phyloP scores from a whole-genome alignment of 2,797 vertebrate genomes.

The Anabacerthia variegaticeps region DNA sequence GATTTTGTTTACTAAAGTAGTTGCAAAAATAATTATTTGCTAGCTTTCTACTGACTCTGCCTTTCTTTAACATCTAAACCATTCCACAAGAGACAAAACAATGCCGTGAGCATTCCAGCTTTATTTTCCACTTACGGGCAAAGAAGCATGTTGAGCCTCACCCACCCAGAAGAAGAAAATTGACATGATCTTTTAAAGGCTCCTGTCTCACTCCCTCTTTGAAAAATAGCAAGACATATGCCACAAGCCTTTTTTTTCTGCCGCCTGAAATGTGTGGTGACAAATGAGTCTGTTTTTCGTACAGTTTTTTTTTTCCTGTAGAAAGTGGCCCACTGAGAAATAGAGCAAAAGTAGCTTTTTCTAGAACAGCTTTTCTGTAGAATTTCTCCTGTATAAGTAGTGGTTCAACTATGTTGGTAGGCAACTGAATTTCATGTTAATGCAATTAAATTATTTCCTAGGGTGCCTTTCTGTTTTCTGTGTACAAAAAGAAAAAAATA shows the following conservation, averaged over 20 bases:
- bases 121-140: background rate
- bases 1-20: background rate
- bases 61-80: background rate
- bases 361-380: background rate
- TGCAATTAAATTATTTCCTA: background rate
- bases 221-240: constrained; percentile 33
- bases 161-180: constrained; percentile 12
- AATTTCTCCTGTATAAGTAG: background rate
- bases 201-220: background rate
- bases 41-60: background rate
- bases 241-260: background rate
- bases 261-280: background rate
- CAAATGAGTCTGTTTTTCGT: constrained; percentile 1
- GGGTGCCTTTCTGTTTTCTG: background rate
- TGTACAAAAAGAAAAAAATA: background rate
- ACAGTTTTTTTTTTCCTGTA: background rate
- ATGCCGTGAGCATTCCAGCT: background rate
- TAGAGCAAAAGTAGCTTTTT: background rate
- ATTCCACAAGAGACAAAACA: background rate
- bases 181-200: constrained; percentile 9
- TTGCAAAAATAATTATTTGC: background rate
- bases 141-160: background rate
- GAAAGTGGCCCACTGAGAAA: background rate
- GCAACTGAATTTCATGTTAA: background rate
- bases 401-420: background rate